Percentiles rank a stretch among this genome's conserved stretches.
These are phyloP conservation scores for Corynorhinus townsendii DNA, from an alignment of 2,113 vertebrate species.

Conservation along the genomic window DNA sequence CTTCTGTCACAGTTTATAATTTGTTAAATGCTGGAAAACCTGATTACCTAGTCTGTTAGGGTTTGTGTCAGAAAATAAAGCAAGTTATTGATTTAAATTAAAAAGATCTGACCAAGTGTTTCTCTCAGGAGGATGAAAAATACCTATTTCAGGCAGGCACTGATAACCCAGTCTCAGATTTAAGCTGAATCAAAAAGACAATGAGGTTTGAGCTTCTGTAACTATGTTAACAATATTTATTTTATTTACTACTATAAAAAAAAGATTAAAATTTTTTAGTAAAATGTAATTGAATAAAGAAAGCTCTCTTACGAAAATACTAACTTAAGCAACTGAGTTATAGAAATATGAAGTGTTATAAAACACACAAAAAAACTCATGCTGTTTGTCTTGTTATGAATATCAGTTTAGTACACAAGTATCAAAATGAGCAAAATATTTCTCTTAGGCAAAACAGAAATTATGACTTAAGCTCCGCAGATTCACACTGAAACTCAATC, in stretches of 20 bases:
- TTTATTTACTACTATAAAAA: constrained; percentile 31
- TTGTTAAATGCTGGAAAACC: neutral
- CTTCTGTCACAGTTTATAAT: neutral
- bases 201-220: neutral
- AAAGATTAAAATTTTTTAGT: constrained; percentile 28
- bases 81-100: neutral
- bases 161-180: neutral
- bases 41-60: neutral
- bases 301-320: neutral
- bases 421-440: constrained; percentile 36
- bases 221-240: neutral
- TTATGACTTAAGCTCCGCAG: neutral
- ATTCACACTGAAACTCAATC: neutral
- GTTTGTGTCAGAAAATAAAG: neutral
- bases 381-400: constrained; percentile 8
- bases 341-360: neutral
- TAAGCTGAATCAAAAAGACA: neutral
- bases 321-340: neutral
- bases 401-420: constrained; percentile 29
- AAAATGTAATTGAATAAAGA: neutral
- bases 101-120: neutral
- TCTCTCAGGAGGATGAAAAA: constrained; percentile 1
- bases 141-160: neutral
- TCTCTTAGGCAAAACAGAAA: constrained; percentile 40
- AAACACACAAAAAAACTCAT: constrained; percentile 22